Conservation (phyloP, 2,113 vertebrate species). For the Engystomops pustulosus region DNA sequence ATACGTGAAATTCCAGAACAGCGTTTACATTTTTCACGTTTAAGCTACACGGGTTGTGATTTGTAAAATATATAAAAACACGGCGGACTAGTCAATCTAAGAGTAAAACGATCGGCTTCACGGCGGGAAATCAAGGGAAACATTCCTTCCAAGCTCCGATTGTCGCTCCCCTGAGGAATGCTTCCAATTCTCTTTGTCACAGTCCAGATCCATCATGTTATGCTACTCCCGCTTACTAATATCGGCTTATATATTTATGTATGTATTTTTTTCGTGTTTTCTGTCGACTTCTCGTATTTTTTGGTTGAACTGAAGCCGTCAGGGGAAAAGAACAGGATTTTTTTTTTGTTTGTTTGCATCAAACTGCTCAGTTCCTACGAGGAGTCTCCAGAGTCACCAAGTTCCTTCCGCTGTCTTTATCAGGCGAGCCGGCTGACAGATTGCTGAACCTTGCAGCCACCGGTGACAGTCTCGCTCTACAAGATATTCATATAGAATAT, state of each 20-base stretch:
- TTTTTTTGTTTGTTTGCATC: slow-evolving; percentile 75
- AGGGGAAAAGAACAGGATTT: slow-evolving; percentile 89
- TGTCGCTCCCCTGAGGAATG: slow-evolving; percentile 83
- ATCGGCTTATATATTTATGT: slow-evolving; percentile 67
- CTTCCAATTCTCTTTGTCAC: slow-evolving; percentile 93
- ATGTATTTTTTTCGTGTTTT: slow-evolving; percentile 63
- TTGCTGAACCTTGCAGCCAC: slow-evolving; percentile 87
- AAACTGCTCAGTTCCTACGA: slow-evolving; percentile 77
- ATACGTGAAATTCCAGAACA: slow-evolving; percentile 81
- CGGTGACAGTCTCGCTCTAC: slow-evolving; percentile 75
- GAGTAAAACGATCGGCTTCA: slow-evolving; percentile 84
- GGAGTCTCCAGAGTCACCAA: slow-evolving; percentile 82
- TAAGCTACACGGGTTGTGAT: slow-evolving; percentile 85
- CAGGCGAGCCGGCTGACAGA: slow-evolving; percentile 89
- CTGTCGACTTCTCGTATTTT: slow-evolving; percentile 88
- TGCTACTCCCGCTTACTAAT: slow-evolving; percentile 83
- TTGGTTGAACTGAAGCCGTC: slow-evolving; percentile 88
- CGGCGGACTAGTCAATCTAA: slow-evolving; percentile 84
- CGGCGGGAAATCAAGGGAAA: slow-evolving; percentile 85
- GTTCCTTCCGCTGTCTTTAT: slow-evolving; percentile 89
- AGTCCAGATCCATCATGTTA: slow-evolving; percentile 89
- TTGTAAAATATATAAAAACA: slow-evolving; percentile 85
- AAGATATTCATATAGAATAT: slow-evolving; percentile 62
- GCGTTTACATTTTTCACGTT: slow-evolving; percentile 86
- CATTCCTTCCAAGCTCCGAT: slow-evolving; percentile 82